Evolutionary conservation across 53 echinoderm and acorn worm genomes (phyloP).

Genomic region (Apostichopus leukothele): DNA sequence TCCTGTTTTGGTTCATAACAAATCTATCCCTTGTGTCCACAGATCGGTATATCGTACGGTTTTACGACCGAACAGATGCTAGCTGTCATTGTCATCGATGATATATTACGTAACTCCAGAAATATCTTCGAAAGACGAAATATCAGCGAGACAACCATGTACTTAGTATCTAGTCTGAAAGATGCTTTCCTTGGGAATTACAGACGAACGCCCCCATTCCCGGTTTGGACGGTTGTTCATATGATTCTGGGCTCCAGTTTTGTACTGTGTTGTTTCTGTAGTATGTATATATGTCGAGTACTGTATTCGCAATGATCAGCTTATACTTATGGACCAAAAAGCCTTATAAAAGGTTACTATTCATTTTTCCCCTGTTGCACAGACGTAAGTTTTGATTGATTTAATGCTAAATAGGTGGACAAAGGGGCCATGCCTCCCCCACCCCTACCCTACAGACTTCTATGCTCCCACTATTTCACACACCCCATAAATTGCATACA

Average conservation of each 20-base stretch:
- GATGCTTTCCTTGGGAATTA: constrained; percentile 23
- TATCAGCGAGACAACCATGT: not conserved
- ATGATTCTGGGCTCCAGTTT: constrained; percentile 28
- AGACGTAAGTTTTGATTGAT: no score
- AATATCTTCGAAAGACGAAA: not conserved
- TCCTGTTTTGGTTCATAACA: no score
- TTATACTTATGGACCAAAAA: no score
- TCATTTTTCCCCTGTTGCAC: no score
- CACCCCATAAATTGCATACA: no score
- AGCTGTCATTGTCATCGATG: not conserved
- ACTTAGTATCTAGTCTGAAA: constrained; percentile 3
- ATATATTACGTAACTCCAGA: constrained; percentile 19
- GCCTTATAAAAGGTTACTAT: no score
- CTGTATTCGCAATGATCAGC: constrained; percentile 34
- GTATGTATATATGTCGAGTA: constrained; percentile 39
- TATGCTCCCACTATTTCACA: no score
- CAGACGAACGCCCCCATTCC: constrained; percentile 41
- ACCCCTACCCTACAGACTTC: no score
- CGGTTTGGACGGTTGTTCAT: constrained; percentile 45
- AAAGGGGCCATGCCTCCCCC: no score
- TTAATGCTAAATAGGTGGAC: no score
- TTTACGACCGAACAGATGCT: not conserved
- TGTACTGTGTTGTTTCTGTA: constrained; percentile 34
- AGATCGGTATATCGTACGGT: constrained; percentile 34
- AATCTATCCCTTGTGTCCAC: not conserved